Evolutionary conservation across 1,140 invertebrate species (phyloP).

Genomic region (Magallana ariakensis): DNA sequence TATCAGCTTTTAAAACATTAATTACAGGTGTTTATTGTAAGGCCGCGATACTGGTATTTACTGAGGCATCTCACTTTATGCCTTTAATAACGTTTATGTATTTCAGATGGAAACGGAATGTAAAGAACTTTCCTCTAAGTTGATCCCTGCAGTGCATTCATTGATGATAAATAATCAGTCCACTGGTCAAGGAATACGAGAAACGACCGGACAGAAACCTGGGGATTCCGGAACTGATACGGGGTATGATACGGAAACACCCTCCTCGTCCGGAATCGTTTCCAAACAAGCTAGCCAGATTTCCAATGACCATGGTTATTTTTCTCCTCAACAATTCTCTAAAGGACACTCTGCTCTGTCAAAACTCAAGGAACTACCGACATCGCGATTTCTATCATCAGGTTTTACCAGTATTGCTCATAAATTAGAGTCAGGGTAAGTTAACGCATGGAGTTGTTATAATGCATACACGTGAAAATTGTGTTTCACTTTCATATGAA

Average conservation of each 20-base stretch:
- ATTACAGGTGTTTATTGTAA: too few species aligned
- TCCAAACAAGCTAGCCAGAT: background rate
- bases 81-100: too few species aligned
- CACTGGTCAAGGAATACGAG: background rate
- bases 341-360: too few species aligned
- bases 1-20: too few species aligned
- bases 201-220: background rate
- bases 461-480: too few species aligned
- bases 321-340: background rate
- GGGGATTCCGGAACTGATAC: background rate
- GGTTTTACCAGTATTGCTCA: background rate
- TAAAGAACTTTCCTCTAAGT: background rate
- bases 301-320: background rate
- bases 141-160: background rate
- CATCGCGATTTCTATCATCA: background rate
- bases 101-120: slow-evolving; percentile 6
- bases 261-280: too few species aligned
- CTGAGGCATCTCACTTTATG: too few species aligned
- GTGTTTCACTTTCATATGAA: too few species aligned
- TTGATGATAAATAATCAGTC: background rate
- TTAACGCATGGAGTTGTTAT: too few species aligned
- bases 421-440: background rate
- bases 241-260: background rate
- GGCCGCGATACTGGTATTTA: too few species aligned
- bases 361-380: background rate